Percentiles rank a stretch among this genome's conserved stretches.
These are phyloP conservation scores for Diloba caeruleocephala DNA, from an alignment of 2,888 invertebrate genomes.

Conservation along the genomic window DNA sequence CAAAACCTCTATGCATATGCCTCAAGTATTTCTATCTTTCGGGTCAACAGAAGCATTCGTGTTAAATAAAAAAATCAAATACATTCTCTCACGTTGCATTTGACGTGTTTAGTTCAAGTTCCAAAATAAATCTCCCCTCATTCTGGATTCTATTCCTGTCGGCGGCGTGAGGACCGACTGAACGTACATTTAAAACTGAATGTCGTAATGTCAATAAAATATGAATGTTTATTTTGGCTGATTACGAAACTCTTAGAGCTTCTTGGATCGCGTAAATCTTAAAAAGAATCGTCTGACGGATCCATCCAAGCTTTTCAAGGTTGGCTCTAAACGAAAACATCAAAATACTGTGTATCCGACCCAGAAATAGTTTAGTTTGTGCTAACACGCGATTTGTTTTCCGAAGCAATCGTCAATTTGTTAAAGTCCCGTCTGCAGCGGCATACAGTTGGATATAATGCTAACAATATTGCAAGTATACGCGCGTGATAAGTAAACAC, in stretches of 20 bases:
- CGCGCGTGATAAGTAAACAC: slow-evolving; percentile 56
- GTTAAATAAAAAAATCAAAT: slow-evolving; percentile 56
- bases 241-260: slow-evolving; percentile 83
- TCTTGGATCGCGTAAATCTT: slow-evolving; percentile 78
- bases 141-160: slow-evolving; percentile 78
- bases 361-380: slow-evolving; percentile 74
- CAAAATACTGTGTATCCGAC: slow-evolving; percentile 77
- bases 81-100: slow-evolving; percentile 62
- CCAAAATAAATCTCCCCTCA: slow-evolving; percentile 83
- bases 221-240: slow-evolving; percentile 85
- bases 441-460: slow-evolving; percentile 60
- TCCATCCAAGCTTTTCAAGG: slow-evolving; percentile 77
- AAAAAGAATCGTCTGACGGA: slow-evolving; percentile 77
- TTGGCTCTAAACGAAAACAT: slow-evolving; percentile 71
- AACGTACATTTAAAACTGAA: slow-evolving; percentile 74
- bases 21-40: slow-evolving; percentile 36
- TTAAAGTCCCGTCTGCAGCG: slow-evolving; percentile 56
- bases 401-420: slow-evolving; percentile 63
- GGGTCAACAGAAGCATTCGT: slow-evolving; percentile 33
- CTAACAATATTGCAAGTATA: slow-evolving; percentile 57
- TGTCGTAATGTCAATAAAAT: slow-evolving; percentile 88
- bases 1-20: slow-evolving; percentile 36
- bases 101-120: slow-evolving; percentile 68
- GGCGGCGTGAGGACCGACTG: slow-evolving; percentile 63
- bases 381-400: slow-evolving; percentile 65